Evolutionary conservation across 2,113 vertebrate species (phyloP), one percentile per base, ranked within the genome.

Genomic region (Camelus dromedarius): DNA sequence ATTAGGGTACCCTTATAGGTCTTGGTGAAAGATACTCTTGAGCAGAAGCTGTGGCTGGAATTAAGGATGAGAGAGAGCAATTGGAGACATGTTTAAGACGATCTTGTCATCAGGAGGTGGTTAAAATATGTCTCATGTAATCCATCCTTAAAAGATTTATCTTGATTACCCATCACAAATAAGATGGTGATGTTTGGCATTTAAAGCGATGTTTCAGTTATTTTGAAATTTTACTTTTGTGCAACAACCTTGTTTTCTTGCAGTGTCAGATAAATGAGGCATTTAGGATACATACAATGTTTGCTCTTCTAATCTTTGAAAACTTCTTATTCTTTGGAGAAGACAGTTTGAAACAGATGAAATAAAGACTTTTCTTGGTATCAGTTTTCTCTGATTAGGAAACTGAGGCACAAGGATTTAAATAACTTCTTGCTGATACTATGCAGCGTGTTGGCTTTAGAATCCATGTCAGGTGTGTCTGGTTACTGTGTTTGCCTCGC

Each of bases 301-400:
- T 93, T 93, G 24, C 30, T 32, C 7, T 94, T 82, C 77, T 85
- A 13, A 70, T 28, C 38, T 91, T 91, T 64, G 70, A 92, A 54
- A 79, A 32, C 76, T 79, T 56, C 26, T 35, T 56, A 56, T 26
- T 84, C 16, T 22, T 84, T 84, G 52, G 46, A 91, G 67, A 89
- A 82, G 79, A 48, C 22, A 50, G 77, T 95, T 95, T 97, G 69
- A 95, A 94, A 86, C 42, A 85, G 73, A 60, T 56, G 52, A 64
- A 90, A 30, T 67, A 73, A 87, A 93, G 42, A 58, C 42, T 67
- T 87, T 72, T 67, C 16, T 46, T 67, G 4, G 22, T 89, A 18
- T 79, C 24, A 2, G 2, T 89, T 96, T 67, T 87, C 72, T 89
- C 35, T 92, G 30, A 50, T 35, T 69, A 85, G 50, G 85, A 94